Base-by-base conservation (phyloP, 2,888 invertebrate species). In the Sturmia bella region DNA sequence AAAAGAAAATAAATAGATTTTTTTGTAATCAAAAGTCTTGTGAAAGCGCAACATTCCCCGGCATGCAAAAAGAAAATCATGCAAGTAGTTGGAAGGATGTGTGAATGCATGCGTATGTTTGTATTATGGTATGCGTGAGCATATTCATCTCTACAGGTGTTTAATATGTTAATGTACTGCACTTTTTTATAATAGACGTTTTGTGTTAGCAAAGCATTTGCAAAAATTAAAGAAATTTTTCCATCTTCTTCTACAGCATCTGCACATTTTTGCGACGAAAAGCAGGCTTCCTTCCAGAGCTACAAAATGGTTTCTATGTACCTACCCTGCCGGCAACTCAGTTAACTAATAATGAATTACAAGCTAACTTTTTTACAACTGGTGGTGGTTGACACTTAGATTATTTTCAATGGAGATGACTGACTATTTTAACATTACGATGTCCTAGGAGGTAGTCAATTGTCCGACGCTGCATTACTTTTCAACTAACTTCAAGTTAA, bases 101-200 rank as follows among this genome's bases (percentile, higher is more conserved):
- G 32, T 32, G 32, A 9, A 9, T 9, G 9, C 1, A 15, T 39
- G 19, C 9, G 7, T 48, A 19, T 13, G 57, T 48, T 12, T 15
- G 13, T 15, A 19, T n/a, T 3, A 5, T 7, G 24, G 12, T 27
- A 19, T 50, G 12, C 21, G 61, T 43, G 13, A 32, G 5, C 32
- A 6, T 24, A 48, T 21, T 32, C 32, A 6, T 24, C 43, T 21
- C 21, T 59, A 24, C 68, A 52, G 43, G 57, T 52, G 61, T 68
- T 41, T 54, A 69, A 54, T 76, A 61, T 76, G 76, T 45, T 54
- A 69, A 69, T 76, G 78, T 57, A 78, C 72, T 68, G 54, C 59
- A 52, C n/a, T 32, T 68, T 37, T 72, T 52, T 41, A 70, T 64
- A 78, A 78, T 72, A 72, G 64, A 64, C 21, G 21, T 57, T 64